Evolutionary conservation across 1,140 invertebrate species (phyloP).

Genomic region (Odontomachus brunneus): DNA sequence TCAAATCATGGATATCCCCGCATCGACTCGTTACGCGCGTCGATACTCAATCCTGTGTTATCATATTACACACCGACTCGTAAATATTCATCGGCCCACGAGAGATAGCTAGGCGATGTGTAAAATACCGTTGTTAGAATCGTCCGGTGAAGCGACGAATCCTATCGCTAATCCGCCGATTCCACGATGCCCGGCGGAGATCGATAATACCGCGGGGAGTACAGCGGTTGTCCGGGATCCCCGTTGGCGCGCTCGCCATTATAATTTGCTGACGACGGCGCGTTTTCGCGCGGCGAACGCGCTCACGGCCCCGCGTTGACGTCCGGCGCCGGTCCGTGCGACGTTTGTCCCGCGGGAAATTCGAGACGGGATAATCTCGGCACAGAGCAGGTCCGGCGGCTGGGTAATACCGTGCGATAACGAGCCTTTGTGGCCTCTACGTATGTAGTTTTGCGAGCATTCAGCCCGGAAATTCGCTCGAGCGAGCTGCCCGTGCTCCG

Average conservation of each 20-base stretch:
- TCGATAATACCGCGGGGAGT: too few species aligned
- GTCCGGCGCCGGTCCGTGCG: slow-evolving; percentile 12
- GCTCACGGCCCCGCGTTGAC: not conserved
- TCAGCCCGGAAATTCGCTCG: slow-evolving; percentile 69
- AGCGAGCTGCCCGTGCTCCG: not conserved
- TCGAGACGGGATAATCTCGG: slow-evolving; percentile 56
- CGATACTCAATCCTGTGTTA: too few species aligned
- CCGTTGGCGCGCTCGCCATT: too few species aligned
- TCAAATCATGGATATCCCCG: too few species aligned
- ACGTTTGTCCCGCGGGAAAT: slow-evolving; percentile 28
- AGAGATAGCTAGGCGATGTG: too few species aligned
- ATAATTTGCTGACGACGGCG: not conserved
- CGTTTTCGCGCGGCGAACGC: slow-evolving; percentile 18
- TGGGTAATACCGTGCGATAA: slow-evolving; percentile 63
- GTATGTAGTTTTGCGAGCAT: slow-evolving; percentile 62
- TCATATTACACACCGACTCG: too few species aligned
- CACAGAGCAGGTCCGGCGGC: slow-evolving; percentile 20
- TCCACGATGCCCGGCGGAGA: too few species aligned
- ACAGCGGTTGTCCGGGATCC: not conserved
- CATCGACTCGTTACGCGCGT: too few species aligned
- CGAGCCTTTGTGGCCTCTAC: slow-evolving; percentile 68
- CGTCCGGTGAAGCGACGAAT: too few species aligned
- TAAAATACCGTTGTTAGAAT: too few species aligned
- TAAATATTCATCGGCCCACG: too few species aligned
- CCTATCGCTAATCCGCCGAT: too few species aligned